Conservation (phyloP, 2,113 vertebrate genomes). For the Bagarius yarrelli region DNA sequence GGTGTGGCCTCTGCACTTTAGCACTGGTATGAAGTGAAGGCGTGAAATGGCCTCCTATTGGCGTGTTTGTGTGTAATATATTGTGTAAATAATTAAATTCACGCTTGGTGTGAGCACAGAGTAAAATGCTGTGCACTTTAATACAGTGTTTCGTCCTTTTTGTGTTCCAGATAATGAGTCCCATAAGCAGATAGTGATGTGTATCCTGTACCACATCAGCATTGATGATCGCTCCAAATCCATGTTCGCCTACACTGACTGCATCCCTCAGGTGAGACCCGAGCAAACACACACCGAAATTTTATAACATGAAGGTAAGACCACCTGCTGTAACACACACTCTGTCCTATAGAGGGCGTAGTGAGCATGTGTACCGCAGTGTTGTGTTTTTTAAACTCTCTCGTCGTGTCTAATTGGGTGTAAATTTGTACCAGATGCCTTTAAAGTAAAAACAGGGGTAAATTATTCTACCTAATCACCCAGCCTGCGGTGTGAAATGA, state of each 20-base stretch:
- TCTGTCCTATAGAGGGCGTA: conserved; percentile 20
- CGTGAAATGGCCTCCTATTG: no score
- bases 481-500: conserved; percentile 47
- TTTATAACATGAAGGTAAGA: not conserved
- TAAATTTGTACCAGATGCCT: conserved; percentile 83
- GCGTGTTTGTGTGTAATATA: no score
- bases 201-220: conserved; percentile 93
- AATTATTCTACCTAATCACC: conserved; percentile 67
- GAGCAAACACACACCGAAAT: not conserved
- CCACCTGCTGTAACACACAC: not conserved
- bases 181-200: conserved; percentile 88
- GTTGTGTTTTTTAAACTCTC: conserved; percentile 75
- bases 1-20: not conserved
- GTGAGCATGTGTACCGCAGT: conserved; percentile 50
- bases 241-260: conserved; percentile 90
- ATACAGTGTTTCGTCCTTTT: not conserved
- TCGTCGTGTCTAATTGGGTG: conserved; percentile 82
- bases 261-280: conserved; percentile 85
- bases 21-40: no score
- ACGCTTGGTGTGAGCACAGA: no score
- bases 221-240: conserved; percentile 90
- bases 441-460: conserved; percentile 64
- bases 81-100: no score
- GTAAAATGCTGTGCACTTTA: no score
- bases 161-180: conserved; percentile 81